Base-by-base conservation (phyloP, 1,140 invertebrate genomes). In the honey bee (Apis mellifera) region DNA sequence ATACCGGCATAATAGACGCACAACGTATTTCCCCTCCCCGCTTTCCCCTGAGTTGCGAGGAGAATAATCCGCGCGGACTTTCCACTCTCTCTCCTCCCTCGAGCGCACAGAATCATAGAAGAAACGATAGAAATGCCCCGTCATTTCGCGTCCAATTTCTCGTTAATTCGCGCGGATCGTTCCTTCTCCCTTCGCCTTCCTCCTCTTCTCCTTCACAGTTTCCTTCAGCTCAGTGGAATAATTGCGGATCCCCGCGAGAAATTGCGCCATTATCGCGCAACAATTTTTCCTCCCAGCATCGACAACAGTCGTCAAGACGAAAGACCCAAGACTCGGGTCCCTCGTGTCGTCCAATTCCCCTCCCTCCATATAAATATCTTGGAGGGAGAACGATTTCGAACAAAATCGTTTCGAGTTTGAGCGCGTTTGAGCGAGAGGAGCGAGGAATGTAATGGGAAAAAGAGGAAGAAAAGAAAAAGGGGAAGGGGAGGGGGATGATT, bases 231-330 rank as follows among this genome's bases (percentile, higher is more conserved):
- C 32, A n/a, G 32, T 42, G 32, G 59, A 52, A 80, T 65, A 54
- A 83, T 77, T 57, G 64, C 55, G 84, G 65, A 57, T 66, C 11
- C 60, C 9, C 15, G 9, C 15, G 21, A 59, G 64, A 76, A 81
- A 81, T 76, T 76, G 76, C 64, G 15, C 23, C 72, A 59, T 82
- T 76, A 76, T 23, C 52, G 21, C 12, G 72, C 26, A 68, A 82
- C 23, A 42, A 42, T 42, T 42, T 42, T 42, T 32, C 4, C 4
- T 32, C 32, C 32, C 32, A 32, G 2, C 32, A 32, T 32, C 32
- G 32, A 32, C n/a, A 3, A 32, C 32, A 0, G 32, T 32, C 32
- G 32, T 32, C 32, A 32, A 32, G 52, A 12, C 15, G 52, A 3
- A 32, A n/a, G n/a, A 3, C 32, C 32, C 32, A 42, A 42, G 32